Evolutionary conservation across 2,797 vertebrate genomes (phyloP).

Genomic region (Anisognathus igniventris): DNA sequence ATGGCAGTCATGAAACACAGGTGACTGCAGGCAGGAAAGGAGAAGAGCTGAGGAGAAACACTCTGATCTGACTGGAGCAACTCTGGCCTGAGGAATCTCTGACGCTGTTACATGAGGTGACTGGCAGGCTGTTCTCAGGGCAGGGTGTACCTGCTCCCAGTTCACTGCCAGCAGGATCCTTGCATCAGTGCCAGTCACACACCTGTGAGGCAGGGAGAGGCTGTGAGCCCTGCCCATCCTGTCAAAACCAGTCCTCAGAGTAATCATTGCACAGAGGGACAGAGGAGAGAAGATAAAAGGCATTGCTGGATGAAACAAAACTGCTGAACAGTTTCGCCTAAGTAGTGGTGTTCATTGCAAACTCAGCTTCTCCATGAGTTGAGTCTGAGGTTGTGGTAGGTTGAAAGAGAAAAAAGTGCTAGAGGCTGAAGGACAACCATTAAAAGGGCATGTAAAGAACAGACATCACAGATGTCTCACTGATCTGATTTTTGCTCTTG

Average conservation of each 20-base stretch:
- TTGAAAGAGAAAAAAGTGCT: background rate
- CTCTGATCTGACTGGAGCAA: background rate
- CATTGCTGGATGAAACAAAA: background rate
- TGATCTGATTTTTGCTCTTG: background rate
- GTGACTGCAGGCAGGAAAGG: background rate
- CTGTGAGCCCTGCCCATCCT: background rate
- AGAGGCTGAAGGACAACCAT: background rate
- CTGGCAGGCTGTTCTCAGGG: accelerated
- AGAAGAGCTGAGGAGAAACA: background rate
- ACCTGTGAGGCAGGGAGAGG: background rate
- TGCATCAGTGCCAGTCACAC: accelerated
- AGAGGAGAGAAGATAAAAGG: background rate
- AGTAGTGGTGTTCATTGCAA: background rate
- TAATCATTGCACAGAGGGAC: background rate
- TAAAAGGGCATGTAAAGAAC: background rate
- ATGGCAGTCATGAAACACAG: background rate
- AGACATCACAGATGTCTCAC: background rate
- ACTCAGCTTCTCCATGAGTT: background rate
- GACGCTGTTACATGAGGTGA: background rate
- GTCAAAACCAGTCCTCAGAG: background rate
- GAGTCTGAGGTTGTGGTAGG: background rate
- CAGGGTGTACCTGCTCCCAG: background rate
- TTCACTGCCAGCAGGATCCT: background rate
- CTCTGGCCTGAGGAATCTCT: background rate
- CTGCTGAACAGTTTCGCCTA: background rate